Percentiles rank a stretch among this genome's conserved stretches.
These are phyloP conservation scores for Eudyptes chrysolophus DNA, from an alignment of 2,113 vertebrate genomes.

Conservation along the genomic window DNA sequence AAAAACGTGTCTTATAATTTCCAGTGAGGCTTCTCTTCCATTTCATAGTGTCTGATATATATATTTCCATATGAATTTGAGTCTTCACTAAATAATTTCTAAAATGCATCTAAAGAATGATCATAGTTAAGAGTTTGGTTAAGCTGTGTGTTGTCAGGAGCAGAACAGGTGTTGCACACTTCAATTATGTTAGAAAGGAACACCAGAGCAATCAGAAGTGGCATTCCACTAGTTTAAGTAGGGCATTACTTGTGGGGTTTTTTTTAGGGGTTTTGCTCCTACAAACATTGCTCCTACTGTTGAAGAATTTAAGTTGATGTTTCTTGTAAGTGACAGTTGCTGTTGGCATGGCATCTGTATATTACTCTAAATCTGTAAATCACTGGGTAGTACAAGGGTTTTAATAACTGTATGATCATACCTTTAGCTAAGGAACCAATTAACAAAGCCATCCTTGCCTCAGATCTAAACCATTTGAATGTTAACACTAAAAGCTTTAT, in stretches of 20 bases:
- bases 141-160: neutral
- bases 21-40: conserved; percentile 15
- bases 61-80: neutral
- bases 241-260: neutral
- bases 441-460: neutral
- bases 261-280: neutral
- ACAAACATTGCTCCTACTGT: neutral
- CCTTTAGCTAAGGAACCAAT: neutral
- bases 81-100: neutral
- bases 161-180: neutral
- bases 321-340: neutral
- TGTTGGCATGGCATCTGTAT: neutral
- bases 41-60: conserved; percentile 23
- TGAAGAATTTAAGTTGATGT: neutral
- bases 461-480: neutral
- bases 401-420: neutral
- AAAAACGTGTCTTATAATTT: conserved; percentile 49
- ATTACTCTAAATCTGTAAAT: neutral
- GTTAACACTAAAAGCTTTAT: conserved; percentile 42
- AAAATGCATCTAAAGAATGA: neutral
- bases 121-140: conserved; percentile 19
- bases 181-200: neutral
- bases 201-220: neutral
- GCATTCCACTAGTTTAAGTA: neutral
- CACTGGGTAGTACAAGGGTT: neutral